Evolutionary conservation across 2,797 vertebrate species (phyloP), one percentile per base, ranked within the genome.

Genomic region (Cryptoblepharus egeriae): DNA sequence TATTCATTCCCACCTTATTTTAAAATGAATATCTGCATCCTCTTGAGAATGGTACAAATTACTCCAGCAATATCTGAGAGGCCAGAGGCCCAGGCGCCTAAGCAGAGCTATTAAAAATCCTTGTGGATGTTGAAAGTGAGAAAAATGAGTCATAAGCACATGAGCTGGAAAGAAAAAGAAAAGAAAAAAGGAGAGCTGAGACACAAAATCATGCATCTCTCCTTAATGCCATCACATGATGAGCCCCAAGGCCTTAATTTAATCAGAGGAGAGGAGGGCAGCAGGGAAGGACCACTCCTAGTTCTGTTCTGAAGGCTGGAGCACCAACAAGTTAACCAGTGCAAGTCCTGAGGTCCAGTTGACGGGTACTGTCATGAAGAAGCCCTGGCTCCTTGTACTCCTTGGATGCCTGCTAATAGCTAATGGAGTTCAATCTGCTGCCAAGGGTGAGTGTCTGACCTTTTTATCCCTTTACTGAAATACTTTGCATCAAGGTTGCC

Each of bases 191-290:
- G 37, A 76, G 90, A 90, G 90, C 91, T 88, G 85, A 86, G 93
- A 95, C 91, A 93, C 94, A 93, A 83, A 95, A 96, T 96, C 96
- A 97, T 96, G 91, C 95, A 97, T 89, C 83, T 92, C 96, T 95
- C 79, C 96, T 98, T 98, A 98, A 93, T 92, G 85, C 91, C 93
- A 92, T 98, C 98, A 99, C 98, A 98, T 99, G 98, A 97, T 94
- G 91, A 86, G 88, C 92, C 93, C 91, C 80, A 79, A 93, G 95
- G 93, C 91, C 88, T 80, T 89, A 79, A 91, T 94, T 95, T 94
- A 93, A 93, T 88, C 71, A 79, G 85, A 77, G 85, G 76, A 89
- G 77, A 84, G 87, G 74, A 82, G 84, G 75, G 87, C 85, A 37
- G 85, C 22, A 2, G 87, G 72, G 85, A 77, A 89, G 60, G 73